Conservation (phyloP, 2,888 invertebrate genomes). For the Chaetogeoica ovagalla region DNA sequence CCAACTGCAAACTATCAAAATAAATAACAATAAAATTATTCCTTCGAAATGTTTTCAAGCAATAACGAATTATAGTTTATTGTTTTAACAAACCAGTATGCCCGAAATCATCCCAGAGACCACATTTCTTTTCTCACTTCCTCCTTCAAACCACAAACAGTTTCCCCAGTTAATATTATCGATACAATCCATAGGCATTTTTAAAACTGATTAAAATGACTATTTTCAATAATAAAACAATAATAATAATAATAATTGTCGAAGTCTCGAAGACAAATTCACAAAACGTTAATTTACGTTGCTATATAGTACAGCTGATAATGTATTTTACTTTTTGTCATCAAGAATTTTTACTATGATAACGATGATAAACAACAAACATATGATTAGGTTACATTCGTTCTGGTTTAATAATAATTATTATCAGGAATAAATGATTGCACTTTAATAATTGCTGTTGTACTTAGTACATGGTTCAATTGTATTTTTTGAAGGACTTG, state of each 20-base stretch:
- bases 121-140: conserved; percentile 83
- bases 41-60: not conserved
- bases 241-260: too few species aligned
- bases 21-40: not conserved
- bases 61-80: not conserved
- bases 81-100: conserved; percentile 70
- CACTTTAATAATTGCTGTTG: not conserved
- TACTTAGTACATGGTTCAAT: not conserved
- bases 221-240: not conserved
- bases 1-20: conserved; percentile 82
- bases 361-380: not conserved
- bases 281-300: not conserved
- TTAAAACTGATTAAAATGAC: not conserved
- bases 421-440: not conserved
- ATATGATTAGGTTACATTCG: too few species aligned
- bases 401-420: too few species aligned
- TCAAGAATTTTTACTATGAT: not conserved
- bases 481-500: not conserved
- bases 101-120: conserved; percentile 84
- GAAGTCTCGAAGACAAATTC: not conserved
- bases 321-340: not conserved
- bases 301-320: too few species aligned
- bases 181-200: conserved; percentile 61
- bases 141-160: conserved; percentile 79
- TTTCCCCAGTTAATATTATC: conserved; percentile 76